Percentiles rank a stretch among this genome's conserved stretches.
These are phyloP conservation scores for Pteropus rufus DNA, from an alignment of 2,797 vertebrate species.

Conservation along the genomic window DNA sequence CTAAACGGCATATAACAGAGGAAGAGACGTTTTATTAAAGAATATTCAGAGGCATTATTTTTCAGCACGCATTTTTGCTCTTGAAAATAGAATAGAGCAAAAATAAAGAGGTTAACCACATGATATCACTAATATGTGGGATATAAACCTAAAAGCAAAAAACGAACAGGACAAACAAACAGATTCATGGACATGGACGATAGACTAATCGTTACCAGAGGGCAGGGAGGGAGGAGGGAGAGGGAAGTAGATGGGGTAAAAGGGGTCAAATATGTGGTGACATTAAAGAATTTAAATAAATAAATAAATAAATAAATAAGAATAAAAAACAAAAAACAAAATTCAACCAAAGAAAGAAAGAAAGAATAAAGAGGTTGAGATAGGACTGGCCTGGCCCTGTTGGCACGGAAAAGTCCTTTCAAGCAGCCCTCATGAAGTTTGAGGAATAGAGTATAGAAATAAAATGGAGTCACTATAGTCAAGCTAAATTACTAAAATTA, in stretches of 20 bases:
- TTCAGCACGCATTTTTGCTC: not conserved
- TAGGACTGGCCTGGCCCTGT: not conserved
- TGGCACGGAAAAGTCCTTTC: not conserved
- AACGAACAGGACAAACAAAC: too few species aligned
- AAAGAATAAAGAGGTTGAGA: not conserved
- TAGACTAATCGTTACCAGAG: too few species aligned
- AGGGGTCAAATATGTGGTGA: too few species aligned
- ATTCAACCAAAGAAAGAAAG: too few species aligned
- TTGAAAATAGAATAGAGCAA: not conserved
- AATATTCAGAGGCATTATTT: slow-evolving; percentile 9
- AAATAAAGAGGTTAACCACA: not conserved
- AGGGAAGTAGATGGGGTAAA: too few species aligned
- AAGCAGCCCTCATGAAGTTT: not conserved
- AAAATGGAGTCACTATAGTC: not conserved
- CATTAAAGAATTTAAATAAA: too few species aligned
- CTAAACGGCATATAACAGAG: not conserved
- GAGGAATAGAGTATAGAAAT: not conserved
- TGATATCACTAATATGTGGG: too few species aligned
- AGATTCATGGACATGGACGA: too few species aligned
- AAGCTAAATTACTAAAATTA: not conserved
- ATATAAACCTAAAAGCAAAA: too few species aligned
- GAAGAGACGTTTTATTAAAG: not conserved
- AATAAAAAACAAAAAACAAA: too few species aligned
- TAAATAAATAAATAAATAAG: too few species aligned
- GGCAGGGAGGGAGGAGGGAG: too few species aligned